Conservation (phyloP, 2,113 vertebrate species). For the Nettapus auritus region DNA sequence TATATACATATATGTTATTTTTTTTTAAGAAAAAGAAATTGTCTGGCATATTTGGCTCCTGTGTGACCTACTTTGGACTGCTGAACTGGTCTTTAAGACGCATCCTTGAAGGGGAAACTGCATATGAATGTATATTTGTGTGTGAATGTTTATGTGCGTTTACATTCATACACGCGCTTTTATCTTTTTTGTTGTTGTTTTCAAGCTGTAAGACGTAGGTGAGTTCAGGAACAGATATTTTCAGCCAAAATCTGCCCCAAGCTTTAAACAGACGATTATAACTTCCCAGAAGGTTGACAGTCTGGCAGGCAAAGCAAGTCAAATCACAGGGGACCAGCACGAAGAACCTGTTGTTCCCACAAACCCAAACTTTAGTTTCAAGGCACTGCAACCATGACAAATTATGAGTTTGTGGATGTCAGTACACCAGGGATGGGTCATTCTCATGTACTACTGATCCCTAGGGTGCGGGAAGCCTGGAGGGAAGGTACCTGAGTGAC, state of each 20-base stretch:
- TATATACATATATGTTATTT: not conserved
- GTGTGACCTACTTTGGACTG: not conserved
- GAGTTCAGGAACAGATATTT: not conserved
- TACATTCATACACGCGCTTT: not conserved
- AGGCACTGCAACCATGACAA: constrained; percentile 58
- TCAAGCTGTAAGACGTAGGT: not conserved
- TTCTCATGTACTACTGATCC: constrained; percentile 65
- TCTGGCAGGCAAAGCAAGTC: constrained; percentile 33
- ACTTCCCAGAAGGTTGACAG: constrained; percentile 2
- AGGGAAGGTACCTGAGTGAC: constrained; percentile 55
- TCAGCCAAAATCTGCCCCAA: not conserved
- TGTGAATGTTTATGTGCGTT: not conserved
- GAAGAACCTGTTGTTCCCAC: constrained; percentile 54
- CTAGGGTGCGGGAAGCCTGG: constrained; percentile 2
- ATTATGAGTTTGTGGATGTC: constrained; percentile 61
- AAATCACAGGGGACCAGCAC: not conserved
- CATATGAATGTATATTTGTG: not conserved
- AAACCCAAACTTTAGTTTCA: constrained; percentile 53
- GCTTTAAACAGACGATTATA: not conserved
- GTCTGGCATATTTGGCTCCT: not conserved
- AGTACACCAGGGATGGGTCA: constrained; percentile 52
- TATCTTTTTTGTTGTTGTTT: not conserved
- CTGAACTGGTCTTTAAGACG: not conserved
- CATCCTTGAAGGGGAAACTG: not conserved
- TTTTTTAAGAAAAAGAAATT: not conserved